These are phyloP conservation scores for Brachyhypopomus gauderio DNA, from an alignment of 2,113 vertebrate species.

Conservation along the genomic window DNA sequence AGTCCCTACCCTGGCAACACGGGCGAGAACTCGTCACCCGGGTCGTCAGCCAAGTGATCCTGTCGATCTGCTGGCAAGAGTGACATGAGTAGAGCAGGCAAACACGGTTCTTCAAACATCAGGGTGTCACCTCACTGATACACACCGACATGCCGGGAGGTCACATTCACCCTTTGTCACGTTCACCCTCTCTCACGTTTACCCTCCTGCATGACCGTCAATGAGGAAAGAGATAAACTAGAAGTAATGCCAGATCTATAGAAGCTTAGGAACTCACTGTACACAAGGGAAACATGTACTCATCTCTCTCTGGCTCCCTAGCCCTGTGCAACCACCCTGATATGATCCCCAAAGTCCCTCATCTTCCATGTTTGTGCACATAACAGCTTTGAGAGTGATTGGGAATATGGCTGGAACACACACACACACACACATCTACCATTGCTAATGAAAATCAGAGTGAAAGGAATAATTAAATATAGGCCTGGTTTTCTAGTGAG, in stretches of 20 bases:
- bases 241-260: not conserved
- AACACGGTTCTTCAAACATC: not conserved
- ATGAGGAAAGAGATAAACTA: not conserved
- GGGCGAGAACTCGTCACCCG: conserved; percentile 2
- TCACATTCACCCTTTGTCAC: too few relatives aligned
- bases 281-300: not conserved
- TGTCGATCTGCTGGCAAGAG: not conserved
- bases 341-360: not conserved
- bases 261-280: not conserved
- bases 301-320: not conserved
- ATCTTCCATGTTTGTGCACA: not conserved
- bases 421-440: too few relatives aligned
- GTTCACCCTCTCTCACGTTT: not conserved
- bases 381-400: not conserved
- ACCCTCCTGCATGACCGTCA: too few relatives aligned
- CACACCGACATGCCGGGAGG: too few relatives aligned
- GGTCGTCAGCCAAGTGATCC: not conserved
- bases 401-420: too few relatives aligned
- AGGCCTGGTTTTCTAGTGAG: too few relatives aligned
- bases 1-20: conserved; percentile 8
- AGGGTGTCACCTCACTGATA: too few relatives aligned
- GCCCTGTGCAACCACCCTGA: not conserved
- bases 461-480: too few relatives aligned
- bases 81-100: not conserved
- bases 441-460: too few relatives aligned